Evolutionary conservation across 2,888 invertebrate genomes (phyloP).

Genomic region (Scaptomyza polygonia): DNA sequence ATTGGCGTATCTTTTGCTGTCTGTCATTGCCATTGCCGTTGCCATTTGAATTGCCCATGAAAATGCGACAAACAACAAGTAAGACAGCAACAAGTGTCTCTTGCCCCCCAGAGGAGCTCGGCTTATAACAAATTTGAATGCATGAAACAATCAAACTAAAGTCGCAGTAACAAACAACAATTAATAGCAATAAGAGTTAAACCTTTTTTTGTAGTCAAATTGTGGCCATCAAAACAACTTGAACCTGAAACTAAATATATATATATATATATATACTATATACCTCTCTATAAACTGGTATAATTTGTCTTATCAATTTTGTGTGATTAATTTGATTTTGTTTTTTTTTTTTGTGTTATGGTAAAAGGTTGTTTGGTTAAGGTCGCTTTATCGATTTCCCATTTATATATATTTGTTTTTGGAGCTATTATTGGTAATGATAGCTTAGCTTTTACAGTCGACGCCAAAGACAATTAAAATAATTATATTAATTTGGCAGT

Average conservation of each 20-base stretch:
- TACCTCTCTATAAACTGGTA: constrained; percentile 6
- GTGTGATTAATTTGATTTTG: constrained; percentile 11
- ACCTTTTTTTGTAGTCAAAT: too few species aligned
- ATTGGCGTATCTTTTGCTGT: too few species aligned
- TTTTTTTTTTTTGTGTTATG: neutral
- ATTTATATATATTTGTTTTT: constrained; percentile 27
- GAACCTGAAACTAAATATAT: neutral
- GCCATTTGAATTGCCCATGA: too few species aligned
- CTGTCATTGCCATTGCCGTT: too few species aligned
- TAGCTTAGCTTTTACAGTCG: constrained; percentile 12
- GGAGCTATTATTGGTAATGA: neutral
- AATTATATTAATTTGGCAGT: neutral
- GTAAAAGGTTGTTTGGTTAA: neutral
- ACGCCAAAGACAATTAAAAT: neutral
- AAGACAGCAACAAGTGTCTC: too few species aligned
- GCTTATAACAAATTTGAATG: constrained; percentile 4
- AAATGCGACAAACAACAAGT: too few species aligned
- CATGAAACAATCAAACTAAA: constrained; percentile 12
- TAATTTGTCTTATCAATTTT: constrained; percentile 35
- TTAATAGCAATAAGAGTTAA: neutral
- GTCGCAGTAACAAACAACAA: neutral
- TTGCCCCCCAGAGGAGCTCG: too few species aligned
- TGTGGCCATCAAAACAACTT: too few species aligned
- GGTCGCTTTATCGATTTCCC: constrained; percentile 23
- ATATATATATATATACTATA: neutral